Evolutionary conservation across 2,797 vertebrate genomes (phyloP).

Genomic region (Lutjanus campechanus): DNA sequence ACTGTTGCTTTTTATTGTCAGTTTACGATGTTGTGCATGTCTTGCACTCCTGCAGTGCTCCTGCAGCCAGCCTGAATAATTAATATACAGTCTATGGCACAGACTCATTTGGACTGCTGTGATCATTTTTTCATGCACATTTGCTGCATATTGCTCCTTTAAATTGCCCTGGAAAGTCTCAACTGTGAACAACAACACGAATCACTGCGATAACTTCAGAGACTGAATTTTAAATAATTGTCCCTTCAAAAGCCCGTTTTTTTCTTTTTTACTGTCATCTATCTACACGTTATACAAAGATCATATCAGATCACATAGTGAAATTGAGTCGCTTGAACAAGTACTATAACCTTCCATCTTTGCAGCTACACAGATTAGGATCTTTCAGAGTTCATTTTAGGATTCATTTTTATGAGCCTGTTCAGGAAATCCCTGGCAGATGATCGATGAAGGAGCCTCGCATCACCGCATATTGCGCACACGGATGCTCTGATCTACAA

Average conservation of each 20-base stretch:
- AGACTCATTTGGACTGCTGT: no score
- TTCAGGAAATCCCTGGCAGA: slow-evolving; percentile 22
- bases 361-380: slow-evolving; percentile 10
- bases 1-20: no score
- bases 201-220: background rate
- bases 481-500: background rate
- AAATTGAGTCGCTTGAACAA: background rate
- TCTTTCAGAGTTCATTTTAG: slow-evolving; percentile 29
- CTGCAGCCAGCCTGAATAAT: no score
- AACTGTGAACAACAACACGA: background rate
- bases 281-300: background rate
- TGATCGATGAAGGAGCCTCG: slow-evolving; percentile 13
- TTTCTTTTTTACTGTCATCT: background rate
- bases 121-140: no score
- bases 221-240: background rate
- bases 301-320: background rate
- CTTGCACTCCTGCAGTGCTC: no score
- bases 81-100: no score
- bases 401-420: slow-evolving; percentile 21
- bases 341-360: slow-evolving; percentile 1
- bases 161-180: background rate
- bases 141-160: background rate
- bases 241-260: slow-evolving; percentile 1
- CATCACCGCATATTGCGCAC: slow-evolving; percentile 2
- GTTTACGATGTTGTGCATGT: no score